A percentile compares a stretch with the other conserved stretches of the same genome.
Evolutionary conservation across 2,797 vertebrate species (phyloP).

Genomic region (Spheniscus humboldti): DNA sequence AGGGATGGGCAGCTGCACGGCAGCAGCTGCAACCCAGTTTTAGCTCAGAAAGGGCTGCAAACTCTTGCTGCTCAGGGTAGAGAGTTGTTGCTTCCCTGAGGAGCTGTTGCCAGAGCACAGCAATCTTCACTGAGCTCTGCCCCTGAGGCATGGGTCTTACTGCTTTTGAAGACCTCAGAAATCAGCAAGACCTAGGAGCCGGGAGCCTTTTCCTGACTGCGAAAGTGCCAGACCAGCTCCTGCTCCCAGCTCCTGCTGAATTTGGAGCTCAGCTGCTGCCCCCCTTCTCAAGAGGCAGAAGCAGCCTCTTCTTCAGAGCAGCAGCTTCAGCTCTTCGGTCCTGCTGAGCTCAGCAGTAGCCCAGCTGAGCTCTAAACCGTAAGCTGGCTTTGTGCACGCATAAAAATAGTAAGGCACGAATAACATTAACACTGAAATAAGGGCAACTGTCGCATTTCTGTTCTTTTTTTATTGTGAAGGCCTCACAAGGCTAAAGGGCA

Average conservation of each 20-base stretch:
- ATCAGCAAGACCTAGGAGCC: not conserved
- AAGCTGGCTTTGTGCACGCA: not conserved
- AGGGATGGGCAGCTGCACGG: not conserved
- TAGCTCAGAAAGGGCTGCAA: not conserved
- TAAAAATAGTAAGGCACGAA: constrained; percentile 30
- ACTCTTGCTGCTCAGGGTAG: not conserved
- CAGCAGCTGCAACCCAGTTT: not conserved
- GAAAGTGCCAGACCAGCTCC: not conserved
- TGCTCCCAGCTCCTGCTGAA: not conserved
- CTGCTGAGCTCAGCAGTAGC: constrained; percentile 42
- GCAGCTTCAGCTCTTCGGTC: not conserved
- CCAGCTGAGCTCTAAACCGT: not conserved
- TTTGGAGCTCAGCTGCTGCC: not conserved
- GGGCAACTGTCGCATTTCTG: not conserved
- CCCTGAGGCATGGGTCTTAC: not conserved
- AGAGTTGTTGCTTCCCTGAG: not conserved
- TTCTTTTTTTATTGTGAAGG: not conserved
- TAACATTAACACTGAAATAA: not conserved
- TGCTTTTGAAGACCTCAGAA: not conserved
- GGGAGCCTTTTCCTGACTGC: not conserved
- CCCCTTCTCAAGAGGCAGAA: not conserved
- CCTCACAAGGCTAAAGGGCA: not conserved
- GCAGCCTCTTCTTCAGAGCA: not conserved
- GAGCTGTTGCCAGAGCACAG: not conserved
- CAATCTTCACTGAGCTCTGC: not conserved